Evolutionary conservation across 1,140 invertebrate species (phyloP).

Genomic region (Calosoma granatense): DNA sequence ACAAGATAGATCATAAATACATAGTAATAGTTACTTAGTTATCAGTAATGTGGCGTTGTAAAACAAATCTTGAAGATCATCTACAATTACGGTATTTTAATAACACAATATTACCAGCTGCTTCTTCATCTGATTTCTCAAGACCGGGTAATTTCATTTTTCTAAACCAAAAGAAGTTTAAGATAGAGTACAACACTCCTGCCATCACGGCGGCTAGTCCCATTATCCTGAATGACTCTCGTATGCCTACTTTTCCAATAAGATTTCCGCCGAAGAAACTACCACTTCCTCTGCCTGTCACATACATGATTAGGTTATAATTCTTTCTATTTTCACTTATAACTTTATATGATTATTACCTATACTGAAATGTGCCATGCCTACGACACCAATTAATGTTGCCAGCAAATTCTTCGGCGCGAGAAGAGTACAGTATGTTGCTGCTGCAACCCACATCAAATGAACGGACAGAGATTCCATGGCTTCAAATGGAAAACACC

Average conservation of each 20-base stretch:
- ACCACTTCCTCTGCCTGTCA: constrained; percentile 63
- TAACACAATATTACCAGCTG: too few relatives aligned
- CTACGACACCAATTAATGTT: constrained; percentile 69
- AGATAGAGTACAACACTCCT: constrained; percentile 54
- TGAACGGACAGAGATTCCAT: constrained; percentile 78
- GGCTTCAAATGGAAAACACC: constrained; percentile 76
- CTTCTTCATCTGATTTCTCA: constrained; percentile 27
- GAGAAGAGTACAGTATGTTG: constrained; percentile 70
- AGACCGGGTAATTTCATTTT: constrained; percentile 39
- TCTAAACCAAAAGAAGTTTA: constrained; percentile 61
- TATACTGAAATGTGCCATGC: constrained; percentile 73
- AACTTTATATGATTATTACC: too few relatives aligned
- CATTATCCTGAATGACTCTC: constrained; percentile 65
- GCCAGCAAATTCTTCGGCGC: constrained; percentile 70
- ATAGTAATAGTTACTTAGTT: constrained; percentile 1
- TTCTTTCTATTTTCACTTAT: too few relatives aligned
- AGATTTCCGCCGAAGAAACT: constrained; percentile 70
- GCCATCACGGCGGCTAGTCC: constrained; percentile 55
- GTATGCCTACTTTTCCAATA: constrained; percentile 58
- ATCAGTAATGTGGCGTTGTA: not conserved
- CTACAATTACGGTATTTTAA: too few relatives aligned
- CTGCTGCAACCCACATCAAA: constrained; percentile 80
- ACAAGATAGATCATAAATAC: constrained; percentile 25
- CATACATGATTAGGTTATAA: too few relatives aligned
- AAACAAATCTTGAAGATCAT: not conserved